Evolutionary conservation across 2,113 vertebrate species (phyloP).

Genomic region (Elephantulus edwardii): DNA sequence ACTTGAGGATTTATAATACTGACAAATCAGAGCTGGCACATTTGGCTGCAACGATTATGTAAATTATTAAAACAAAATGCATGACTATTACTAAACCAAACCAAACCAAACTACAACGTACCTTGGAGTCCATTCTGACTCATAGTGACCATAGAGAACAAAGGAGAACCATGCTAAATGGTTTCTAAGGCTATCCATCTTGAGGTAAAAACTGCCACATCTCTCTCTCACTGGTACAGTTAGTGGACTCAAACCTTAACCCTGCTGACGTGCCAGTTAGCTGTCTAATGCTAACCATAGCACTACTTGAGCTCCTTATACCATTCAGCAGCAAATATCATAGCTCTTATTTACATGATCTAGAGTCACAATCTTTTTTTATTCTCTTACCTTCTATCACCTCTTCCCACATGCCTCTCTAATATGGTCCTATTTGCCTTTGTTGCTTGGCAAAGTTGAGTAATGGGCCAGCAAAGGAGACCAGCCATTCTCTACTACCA

Average conservation of each 20-base stretch:
- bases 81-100: background rate
- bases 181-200: background rate
- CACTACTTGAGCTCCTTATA: background rate
- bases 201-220: background rate
- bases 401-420: background rate
- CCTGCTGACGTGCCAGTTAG: background rate
- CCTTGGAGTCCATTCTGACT: background rate
- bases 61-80: constrained; percentile 39
- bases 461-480: background rate
- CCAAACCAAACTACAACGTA: background rate
- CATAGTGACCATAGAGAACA: background rate
- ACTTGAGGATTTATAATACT: background rate
- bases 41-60: background rate
- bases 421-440: background rate
- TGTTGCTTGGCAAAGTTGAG: background rate
- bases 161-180: background rate
- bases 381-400: background rate
- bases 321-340: background rate
- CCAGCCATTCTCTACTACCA: background rate
- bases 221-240: background rate
- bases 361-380: background rate
- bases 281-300: background rate
- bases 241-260: background rate
- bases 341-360: background rate
- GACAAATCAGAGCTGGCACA: constrained; percentile 29